Evolutionary conservation across 2,797 vertebrate genomes (phyloP), one percentile per base, ranked within the genome.

Genomic region (Smutsia gigantea): DNA sequence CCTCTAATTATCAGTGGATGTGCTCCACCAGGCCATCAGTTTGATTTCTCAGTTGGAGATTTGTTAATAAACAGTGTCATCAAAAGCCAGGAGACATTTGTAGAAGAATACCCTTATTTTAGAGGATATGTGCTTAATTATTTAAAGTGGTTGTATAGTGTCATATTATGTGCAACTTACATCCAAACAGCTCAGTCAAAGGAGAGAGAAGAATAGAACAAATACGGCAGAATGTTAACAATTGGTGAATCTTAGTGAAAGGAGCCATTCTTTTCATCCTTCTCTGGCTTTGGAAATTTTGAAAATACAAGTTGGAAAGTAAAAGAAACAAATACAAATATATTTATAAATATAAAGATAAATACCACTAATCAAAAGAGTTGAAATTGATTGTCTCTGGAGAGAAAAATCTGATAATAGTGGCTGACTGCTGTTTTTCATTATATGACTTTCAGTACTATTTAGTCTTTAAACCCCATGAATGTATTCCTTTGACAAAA

Each of bases 281-380:
- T 85, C 14, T 51, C 3, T 57, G 63, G 42, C 18, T 94, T 94
- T 93, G 5, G 78, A 87, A 87, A 51, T 27, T 90, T 89, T 96
- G 39, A 61, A 87, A 87, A 83, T 83, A 59, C n/a, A 94, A 63
- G 7, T 69, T 75, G 53, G 15, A 69, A 6, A 51, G 19, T 64
- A 34, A 63, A 85, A 74, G 19, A 68, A 74, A 74, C 1, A 46
- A 46, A 34, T 75, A 64, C 1, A 69, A 84, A 23, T 49, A 57
- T 64, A 75, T 83, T 83, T 78, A 68, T 72, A 90, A 72, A 72
- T 72, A 90, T 39, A 11, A 82, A 46, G 11, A 31, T 11, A 87
- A 77, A 71, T 10, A 19, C 8, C 19, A 53, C 25, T 72, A 83
- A 61, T 83, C 31, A 82, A 82, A 29, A 42, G 59, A 74, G 61